Conservation (phyloP, 2,888 invertebrate genomes). For the Syrista parreyssii region DNA sequence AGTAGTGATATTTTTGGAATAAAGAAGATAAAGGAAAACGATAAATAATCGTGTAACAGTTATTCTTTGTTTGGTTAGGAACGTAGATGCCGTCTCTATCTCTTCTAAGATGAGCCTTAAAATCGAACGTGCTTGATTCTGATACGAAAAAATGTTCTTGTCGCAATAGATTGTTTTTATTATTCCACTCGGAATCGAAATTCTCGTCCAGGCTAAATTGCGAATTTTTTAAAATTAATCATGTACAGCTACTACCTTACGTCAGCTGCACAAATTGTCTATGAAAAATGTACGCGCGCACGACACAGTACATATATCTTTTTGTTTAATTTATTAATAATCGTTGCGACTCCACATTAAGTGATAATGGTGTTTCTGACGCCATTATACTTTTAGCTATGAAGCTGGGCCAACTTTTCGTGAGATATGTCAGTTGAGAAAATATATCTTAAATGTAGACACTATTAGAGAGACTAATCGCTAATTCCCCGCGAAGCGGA, state of each 20-base stretch:
- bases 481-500: constrained; percentile 34
- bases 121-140: not conserved
- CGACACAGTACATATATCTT: not conserved
- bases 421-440: constrained; percentile 61
- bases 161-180: not conserved
- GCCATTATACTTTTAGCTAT: constrained; percentile 40
- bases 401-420: constrained; percentile 49
- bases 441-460: constrained; percentile 50
- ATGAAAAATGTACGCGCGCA: not conserved
- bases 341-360: not conserved
- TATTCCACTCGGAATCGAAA: not conserved
- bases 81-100: not conserved
- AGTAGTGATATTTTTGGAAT: not conserved
- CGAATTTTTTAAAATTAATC: not conserved
- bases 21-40: not conserved
- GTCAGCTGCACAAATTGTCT: not conserved
- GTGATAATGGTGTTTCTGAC: not conserved
- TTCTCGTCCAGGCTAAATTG: not conserved
- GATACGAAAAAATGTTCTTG: not conserved
- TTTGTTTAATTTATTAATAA: not conserved
- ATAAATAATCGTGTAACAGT: not conserved
- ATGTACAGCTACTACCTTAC: not conserved
- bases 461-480: constrained; percentile 39
- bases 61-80: not conserved
- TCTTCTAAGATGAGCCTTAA: not conserved